Conservation (phyloP, 2,888 invertebrate genomes). For the Cerastis rubricosa region DNA sequence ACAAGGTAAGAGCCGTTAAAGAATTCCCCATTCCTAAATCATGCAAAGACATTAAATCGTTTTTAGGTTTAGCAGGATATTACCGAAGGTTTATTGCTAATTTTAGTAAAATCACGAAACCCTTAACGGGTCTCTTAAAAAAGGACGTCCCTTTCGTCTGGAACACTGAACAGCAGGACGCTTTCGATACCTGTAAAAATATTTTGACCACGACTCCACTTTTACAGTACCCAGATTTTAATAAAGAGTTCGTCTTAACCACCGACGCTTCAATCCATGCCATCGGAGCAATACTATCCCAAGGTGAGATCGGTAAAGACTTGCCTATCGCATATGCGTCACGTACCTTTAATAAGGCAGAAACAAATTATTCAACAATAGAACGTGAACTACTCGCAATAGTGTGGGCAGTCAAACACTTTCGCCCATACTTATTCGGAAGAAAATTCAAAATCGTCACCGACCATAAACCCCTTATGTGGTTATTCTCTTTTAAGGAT, state of each 20-base stretch:
- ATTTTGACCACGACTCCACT: constrained; percentile 17
- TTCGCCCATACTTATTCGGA: background rate
- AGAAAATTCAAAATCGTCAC: background rate
- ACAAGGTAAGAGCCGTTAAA: constrained; percentile 26
- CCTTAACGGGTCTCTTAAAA: constrained; percentile 26
- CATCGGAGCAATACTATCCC: constrained; percentile 32
- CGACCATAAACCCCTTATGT: constrained; percentile 71
- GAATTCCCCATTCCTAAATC: constrained; percentile 38
- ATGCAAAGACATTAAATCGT: constrained; percentile 42
- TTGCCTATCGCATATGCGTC: constrained; percentile 59
- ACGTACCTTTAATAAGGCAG: constrained; percentile 55
- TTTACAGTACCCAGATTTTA: constrained; percentile 38
- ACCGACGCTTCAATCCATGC: constrained; percentile 28
- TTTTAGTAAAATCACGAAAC: no score
- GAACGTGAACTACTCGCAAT: constrained; percentile 76
- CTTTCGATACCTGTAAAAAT: constrained; percentile 37
- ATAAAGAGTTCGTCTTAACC: constrained; percentile 28
- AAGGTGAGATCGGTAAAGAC: constrained; percentile 38
- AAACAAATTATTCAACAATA: constrained; percentile 61
- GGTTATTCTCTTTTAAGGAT: no score
- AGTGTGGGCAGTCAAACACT: constrained; percentile 48
- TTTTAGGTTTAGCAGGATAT: constrained; percentile 33
- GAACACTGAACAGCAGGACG: constrained; percentile 19
- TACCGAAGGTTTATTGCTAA: constrained; percentile 31
- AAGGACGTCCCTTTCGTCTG: constrained; percentile 34